These are phyloP conservation scores for Eucidaris tribuloides DNA, from an alignment of 35 echinoderm and acorn worm genomes.

Conservation along the genomic window DNA sequence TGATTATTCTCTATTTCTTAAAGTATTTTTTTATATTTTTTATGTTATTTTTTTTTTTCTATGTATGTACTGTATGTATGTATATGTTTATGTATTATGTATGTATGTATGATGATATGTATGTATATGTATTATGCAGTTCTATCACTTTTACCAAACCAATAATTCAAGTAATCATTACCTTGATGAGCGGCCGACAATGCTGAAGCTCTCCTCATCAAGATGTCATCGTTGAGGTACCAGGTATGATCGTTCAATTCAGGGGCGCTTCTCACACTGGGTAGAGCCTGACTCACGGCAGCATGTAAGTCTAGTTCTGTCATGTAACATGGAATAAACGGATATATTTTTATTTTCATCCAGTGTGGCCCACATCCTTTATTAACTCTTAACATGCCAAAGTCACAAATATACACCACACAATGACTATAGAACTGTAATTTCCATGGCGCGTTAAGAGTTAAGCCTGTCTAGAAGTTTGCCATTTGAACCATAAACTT, in stretches of 20 bases:
- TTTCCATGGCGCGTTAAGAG: not conserved
- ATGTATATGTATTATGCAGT: not conserved
- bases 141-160: not conserved
- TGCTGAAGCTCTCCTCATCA: constrained; percentile 65
- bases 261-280: constrained; percentile 72
- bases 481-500: too few species aligned
- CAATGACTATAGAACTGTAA: not conserved
- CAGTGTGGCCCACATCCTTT: not conserved
- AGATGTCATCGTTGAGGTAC: constrained; percentile 74
- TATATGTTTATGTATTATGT: not conserved
- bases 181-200: constrained; percentile 60
- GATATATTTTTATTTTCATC: not conserved
- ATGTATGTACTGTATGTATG: not conserved
- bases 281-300: constrained; percentile 23
- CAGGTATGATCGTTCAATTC: constrained; percentile 61
- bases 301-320: not conserved
- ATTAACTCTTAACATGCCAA: not conserved
- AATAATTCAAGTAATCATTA: not conserved
- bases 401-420: not conserved
- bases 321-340: not conserved
- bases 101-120: not conserved
- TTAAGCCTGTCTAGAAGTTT: not conserved
- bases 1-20: not conserved
- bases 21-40: not conserved
- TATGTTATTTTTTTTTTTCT: not conserved